These are phyloP conservation scores for Phylloscopus trochiloides DNA, from an alignment of 2,113 vertebrate species.

Conservation along the genomic window DNA sequence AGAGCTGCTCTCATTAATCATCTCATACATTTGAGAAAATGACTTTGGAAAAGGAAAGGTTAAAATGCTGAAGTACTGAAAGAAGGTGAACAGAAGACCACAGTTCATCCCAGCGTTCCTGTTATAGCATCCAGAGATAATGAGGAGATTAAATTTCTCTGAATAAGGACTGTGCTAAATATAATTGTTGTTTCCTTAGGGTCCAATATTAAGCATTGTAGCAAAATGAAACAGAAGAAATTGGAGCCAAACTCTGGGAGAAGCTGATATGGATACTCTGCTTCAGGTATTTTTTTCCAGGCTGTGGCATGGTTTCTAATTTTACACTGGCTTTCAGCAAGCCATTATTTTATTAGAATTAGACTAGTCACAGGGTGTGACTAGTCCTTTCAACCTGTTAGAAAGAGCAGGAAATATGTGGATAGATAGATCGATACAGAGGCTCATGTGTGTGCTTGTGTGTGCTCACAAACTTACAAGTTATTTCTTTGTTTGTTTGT, in stretches of 20 bases:
- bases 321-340: constrained; percentile 24
- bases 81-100: constrained; percentile 58
- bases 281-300: neutral
- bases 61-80: constrained; percentile 34
- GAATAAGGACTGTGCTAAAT: constrained; percentile 54
- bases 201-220: constrained; percentile 22
- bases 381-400: neutral
- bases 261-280: constrained; percentile 6
- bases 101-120: neutral
- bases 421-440: neutral
- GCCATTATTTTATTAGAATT: neutral
- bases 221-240: constrained; percentile 62
- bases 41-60: constrained; percentile 30
- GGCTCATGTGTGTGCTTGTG: fast-evolving
- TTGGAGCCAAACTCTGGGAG: constrained; percentile 37
- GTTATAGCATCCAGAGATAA: constrained; percentile 38
- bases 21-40: constrained; percentile 32
- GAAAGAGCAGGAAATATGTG: neutral
- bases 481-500: neutral
- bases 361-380: neutral
- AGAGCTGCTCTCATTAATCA: neutral
- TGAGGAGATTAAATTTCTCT: constrained; percentile 61
- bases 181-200: constrained; percentile 47
- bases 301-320: neutral
- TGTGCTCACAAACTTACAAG: neutral